Evolutionary conservation across 2,888 invertebrate genomes (phyloP), one percentile per base, ranked within the genome.

Genomic region (Drosophila bunnanda): DNA sequence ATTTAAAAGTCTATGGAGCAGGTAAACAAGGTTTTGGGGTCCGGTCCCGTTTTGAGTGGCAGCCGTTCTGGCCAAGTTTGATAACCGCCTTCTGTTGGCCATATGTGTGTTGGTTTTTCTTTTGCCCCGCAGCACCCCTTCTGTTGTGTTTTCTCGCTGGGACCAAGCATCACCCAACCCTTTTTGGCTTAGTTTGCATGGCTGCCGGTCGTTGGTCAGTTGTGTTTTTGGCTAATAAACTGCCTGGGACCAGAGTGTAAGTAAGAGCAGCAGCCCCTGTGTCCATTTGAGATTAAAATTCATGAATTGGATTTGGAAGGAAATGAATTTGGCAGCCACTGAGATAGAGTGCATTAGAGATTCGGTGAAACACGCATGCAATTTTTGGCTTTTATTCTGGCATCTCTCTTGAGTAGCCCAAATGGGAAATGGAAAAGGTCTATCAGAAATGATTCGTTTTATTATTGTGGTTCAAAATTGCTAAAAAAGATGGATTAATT

Each of bases 201-300:
- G 54, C 34, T 53, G 58, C 59, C 65, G 71, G 73, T 17, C 32
- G 50, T 32, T 15, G 50, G 32, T 39, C 77, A 55, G 66, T 59
- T 61, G 71, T 68, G 38, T 73, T 59, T 59, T 50, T 28, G 64
- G 60, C 78, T 81, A 79, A 76, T 81, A 81, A 70, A 75, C 79
- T 70, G 46, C n/a, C 68, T 38, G 30, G 50, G n/a, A 41, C 58
- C 43, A 22, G 22, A 39, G 39, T 52, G 73, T 55, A 46, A 46
- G 46, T 46, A 46, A 46, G 12, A 28, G 28, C 46, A 32, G 48
- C n/a, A 32, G 32, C n/a, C 20, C 62, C n/a, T 53, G 53, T 75
- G 69, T 79, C 73, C 73, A 68, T 65, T 79, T 60, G 20, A 61
- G 80, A 86, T 85, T 73, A 82, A 65, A 77, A 68, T 67, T 75